Base-by-base conservation (phyloP, 2,113 vertebrate genomes). In the Cyprinus carpio region DNA sequence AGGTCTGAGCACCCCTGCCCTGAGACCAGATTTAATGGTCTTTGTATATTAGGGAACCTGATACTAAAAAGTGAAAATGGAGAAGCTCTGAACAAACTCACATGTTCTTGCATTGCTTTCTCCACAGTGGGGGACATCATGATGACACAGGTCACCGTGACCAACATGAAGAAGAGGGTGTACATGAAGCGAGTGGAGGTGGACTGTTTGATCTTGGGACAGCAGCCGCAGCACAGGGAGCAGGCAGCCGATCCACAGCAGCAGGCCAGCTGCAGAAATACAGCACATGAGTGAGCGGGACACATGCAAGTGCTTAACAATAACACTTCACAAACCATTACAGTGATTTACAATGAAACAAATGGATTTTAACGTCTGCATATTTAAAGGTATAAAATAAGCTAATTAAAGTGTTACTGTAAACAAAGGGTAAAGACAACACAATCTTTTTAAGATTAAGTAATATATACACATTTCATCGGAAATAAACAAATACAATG, bases 141-240 rank as follows among this genome's bases (percentile, higher is more conserved):
- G 91, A 98, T 11, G 76, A 94, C 95, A 89, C 97, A 99, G 92
- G 96, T 91, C 88, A 95, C 5, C 6, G 96, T 95, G 80, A 98
- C 96, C 86, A 99, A 92, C 90, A 98, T 94, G 94, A 99, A 98
- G 93, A 96, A 98, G 6, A 99, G 90, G 0, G 98, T 95, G 0
- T 99, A 99, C 97, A 99, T 99, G 92, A 96, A 92, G 43, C 98
- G 96, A 4, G 98, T 99, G 10, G 95, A 96, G 0, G 97, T 97
- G 16, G 98, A 99, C 90, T 99, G 98, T 75, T 97, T 98, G 91
- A 99, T 96, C 93, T 95, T 97, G 69, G 98, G 98, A 88, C 97
- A 98, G 91, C 96, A 98, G 84, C 91, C 92, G 34, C 98, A 99
- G 95, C 98, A 98, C 67, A 97, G 95, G 0, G 96, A 94, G 87